Evolutionary conservation across 2,888 invertebrate species (phyloP).

Genomic region (Ophion costatus): DNA sequence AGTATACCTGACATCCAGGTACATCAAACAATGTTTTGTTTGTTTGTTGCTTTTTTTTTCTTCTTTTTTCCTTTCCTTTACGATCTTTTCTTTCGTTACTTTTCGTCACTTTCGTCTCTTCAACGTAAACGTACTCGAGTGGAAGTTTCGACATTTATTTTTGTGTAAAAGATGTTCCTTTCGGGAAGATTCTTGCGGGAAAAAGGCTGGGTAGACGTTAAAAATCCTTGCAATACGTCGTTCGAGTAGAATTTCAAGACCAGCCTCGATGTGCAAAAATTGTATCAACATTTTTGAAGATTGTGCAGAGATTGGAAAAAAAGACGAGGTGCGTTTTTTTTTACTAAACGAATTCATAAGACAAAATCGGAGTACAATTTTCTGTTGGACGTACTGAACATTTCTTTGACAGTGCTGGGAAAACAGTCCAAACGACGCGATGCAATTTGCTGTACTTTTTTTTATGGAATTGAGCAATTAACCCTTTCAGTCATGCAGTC

Average conservation of each 20-base stretch:
- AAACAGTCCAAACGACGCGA: no score
- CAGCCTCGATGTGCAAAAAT: not conserved
- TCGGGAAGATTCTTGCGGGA: no score
- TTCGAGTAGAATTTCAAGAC: no score
- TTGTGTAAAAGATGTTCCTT: no score
- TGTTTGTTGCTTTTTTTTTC: slow-evolving; percentile 53
- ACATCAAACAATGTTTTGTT: slow-evolving; percentile 77
- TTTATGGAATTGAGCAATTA: not conserved
- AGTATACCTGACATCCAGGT: slow-evolving; percentile 95
- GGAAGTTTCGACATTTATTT: not conserved
- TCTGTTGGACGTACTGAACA: not conserved
- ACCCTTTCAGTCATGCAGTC: no score
- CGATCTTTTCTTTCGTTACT: not conserved
- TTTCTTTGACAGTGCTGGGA: not conserved
- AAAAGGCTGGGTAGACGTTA: no score
- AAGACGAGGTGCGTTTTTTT: not conserved
- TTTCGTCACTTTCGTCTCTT: not conserved
- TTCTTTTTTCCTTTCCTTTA: slow-evolving; percentile 15
- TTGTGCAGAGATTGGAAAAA: not conserved
- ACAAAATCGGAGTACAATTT: not conserved
- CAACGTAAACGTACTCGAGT: not conserved
- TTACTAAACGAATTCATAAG: not conserved
- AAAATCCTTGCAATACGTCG: no score
- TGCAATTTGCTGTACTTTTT: not conserved
- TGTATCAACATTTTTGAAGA: not conserved